Conservation (phyloP, 2,888 invertebrate genomes). For the Cotesia congregata region DNA sequence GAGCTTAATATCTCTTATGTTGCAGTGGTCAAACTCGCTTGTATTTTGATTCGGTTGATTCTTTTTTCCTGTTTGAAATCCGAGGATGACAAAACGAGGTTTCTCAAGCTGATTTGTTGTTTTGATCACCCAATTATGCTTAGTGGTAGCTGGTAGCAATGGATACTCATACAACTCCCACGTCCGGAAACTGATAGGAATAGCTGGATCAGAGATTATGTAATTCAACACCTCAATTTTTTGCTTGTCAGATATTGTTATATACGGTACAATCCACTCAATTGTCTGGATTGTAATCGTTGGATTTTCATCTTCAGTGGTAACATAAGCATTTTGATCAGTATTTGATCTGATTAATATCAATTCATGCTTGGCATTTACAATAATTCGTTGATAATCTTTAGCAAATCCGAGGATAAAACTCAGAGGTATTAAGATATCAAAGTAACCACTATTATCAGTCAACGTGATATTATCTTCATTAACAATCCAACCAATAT, state of each 20-base stretch:
- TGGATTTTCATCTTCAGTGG: slow-evolving; percentile 48
- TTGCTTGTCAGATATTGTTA: slow-evolving; percentile 37
- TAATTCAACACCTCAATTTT: slow-evolving; percentile 46
- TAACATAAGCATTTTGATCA: no score
- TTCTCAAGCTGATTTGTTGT: not conserved
- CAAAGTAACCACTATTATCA: slow-evolving; percentile 26
- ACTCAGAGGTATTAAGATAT: no score
- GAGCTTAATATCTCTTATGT: not conserved
- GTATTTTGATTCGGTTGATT: not conserved
- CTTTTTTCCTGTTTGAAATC: slow-evolving; percentile 14
- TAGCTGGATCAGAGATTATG: slow-evolving; percentile 36
- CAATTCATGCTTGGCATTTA: no score
- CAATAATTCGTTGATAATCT: slow-evolving; percentile 11
- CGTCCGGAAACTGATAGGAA: slow-evolving; percentile 56
- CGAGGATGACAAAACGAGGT: slow-evolving; percentile 1
- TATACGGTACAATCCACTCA: slow-evolving; percentile 47
- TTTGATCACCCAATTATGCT: slow-evolving; percentile 49
- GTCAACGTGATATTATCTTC: slow-evolving; percentile 24
- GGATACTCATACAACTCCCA: slow-evolving; percentile 67
- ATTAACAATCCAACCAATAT: no score
- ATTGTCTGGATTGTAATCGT: slow-evolving; percentile 51
- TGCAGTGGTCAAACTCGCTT: not conserved
- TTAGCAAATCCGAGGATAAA: no score
- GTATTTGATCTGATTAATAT: no score
- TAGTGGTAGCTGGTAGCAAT: slow-evolving; percentile 54